A percentile compares a stretch with the other conserved stretches of the same genome.
Evolutionary conservation across 2,113 vertebrate species (phyloP).

Genomic region (Sinocyclocheilus maitianheensis): DNA sequence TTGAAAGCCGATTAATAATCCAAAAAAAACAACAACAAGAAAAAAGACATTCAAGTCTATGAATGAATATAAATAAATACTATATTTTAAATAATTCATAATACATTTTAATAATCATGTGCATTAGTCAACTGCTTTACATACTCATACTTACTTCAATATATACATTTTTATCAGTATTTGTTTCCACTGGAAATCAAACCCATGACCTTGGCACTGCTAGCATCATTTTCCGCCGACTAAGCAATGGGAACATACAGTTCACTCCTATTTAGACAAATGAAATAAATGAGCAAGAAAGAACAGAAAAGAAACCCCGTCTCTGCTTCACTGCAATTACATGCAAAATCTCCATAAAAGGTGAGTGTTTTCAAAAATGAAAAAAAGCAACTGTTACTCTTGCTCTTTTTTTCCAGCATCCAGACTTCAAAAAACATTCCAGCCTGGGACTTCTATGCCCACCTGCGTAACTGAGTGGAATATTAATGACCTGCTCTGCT

Average conservation of each 20-base stretch:
- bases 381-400: background rate
- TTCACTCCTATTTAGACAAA: constrained; percentile 2
- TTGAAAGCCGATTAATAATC: too few relatives aligned
- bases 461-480: constrained; percentile 19
- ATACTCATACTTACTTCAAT: background rate
- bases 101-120: too few relatives aligned
- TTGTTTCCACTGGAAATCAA: background rate
- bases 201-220: background rate
- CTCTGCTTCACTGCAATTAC: background rate
- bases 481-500: constrained; percentile 39
- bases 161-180: background rate
- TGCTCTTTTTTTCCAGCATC: background rate
- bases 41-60: too few relatives aligned
- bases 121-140: too few relatives aligned
- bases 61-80: too few relatives aligned
- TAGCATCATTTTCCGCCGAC: background rate
- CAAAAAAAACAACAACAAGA: too few relatives aligned
- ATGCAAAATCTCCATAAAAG: background rate
- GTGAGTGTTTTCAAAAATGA: background rate
- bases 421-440: background rate
- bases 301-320: background rate
- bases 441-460: background rate
- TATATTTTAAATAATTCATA: too few relatives aligned
- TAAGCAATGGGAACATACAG: background rate
- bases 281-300: background rate